Evolutionary conservation across 1,140 invertebrate species (phyloP).

Genomic region (Colletes gigas): DNA sequence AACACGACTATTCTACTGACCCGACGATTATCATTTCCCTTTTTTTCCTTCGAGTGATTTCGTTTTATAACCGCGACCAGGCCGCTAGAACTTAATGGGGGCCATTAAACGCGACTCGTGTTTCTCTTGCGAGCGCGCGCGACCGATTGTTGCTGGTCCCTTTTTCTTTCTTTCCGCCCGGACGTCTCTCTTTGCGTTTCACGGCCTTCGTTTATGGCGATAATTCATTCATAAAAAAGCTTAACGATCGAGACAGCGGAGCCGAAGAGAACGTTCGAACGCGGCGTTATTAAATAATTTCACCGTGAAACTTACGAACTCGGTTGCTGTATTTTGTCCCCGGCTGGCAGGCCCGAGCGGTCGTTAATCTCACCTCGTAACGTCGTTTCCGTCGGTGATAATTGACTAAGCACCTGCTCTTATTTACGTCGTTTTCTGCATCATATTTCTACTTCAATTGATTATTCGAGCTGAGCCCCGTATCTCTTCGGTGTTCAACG

Average conservation of each 20-base stretch:
- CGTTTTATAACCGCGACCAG: not conserved
- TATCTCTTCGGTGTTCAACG: not conserved
- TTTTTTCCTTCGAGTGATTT: not conserved
- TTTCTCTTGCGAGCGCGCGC: constrained; percentile 6
- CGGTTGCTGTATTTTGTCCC: not conserved
- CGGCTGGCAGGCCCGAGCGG: not conserved
- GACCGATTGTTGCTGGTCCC: constrained; percentile 11
- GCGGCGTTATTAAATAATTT: constrained; percentile 7
- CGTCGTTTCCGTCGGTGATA: not conserved
- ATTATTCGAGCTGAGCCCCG: not conserved
- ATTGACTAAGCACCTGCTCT: not conserved
- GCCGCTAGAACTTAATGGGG: not conserved
- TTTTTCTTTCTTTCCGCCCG: not conserved
- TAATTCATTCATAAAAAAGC: constrained; percentile 24
- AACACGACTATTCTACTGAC: not conserved
- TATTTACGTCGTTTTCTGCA: not conserved
- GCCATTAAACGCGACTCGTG: constrained; percentile 4
- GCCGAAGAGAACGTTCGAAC: too few relatives aligned
- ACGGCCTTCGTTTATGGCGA: constrained; percentile 9
- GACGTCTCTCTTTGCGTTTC: constrained; percentile 1
- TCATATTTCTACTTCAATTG: not conserved
- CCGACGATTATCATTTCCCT: constrained; percentile 7
- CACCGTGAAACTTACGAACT: not conserved
- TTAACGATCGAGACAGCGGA: constrained; percentile 7
- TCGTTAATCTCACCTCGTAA: constrained; percentile 11